Evolutionary conservation across 2,113 vertebrate species (phyloP), one percentile per base, ranked within the genome.

Genomic region (Talpa occidentalis): DNA sequence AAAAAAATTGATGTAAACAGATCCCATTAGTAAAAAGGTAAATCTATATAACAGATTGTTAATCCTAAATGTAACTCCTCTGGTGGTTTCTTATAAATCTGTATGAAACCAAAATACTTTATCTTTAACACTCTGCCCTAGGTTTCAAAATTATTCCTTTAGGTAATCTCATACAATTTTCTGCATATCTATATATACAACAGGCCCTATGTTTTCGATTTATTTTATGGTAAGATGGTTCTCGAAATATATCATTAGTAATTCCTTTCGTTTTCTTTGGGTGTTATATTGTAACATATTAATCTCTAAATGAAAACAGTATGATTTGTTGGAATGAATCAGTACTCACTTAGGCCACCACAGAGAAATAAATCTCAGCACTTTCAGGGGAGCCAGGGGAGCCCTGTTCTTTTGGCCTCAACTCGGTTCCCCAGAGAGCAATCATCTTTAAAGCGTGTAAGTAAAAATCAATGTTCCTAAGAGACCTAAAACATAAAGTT

Each of bases 271-370:
- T 85, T 96, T 95, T 94, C 47, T 78, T 40, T 84, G 54, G 82
- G 54, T 95, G 62, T 70, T 93, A 92, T 67, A 60, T 64, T n/a
- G 10, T 77, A 94, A 84, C 32, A 69, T 44, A 92, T 78, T 92
- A 94, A 96, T 86, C 80, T 86, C 56, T 94, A 91, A 95, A 77
- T 91, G 95, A 93, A 96, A 95, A 82, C 91, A 95, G 74, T n/a
- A 72, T 69, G 56, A 88, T 80, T 92, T 79, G 67, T 78, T 88
- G 87, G 86, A 93, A 70, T 88, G 49, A 85, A 81, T n/a, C 42
- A 35, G 56, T 44, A 32, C 88, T 81, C 40, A 86, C 8, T 19
- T 47, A 80, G 82, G 89, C 91, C 94, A 95, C 88, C 82, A 66
- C 74, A 54, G 78, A 94, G 91, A 97, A 97, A 93, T 95, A 78